A percentile compares a stretch with the other conserved stretches of the same genome.
These are phyloP conservation scores for Drosophila merina DNA, from an alignment of 2,888 invertebrate species.

Conservation along the genomic window DNA sequence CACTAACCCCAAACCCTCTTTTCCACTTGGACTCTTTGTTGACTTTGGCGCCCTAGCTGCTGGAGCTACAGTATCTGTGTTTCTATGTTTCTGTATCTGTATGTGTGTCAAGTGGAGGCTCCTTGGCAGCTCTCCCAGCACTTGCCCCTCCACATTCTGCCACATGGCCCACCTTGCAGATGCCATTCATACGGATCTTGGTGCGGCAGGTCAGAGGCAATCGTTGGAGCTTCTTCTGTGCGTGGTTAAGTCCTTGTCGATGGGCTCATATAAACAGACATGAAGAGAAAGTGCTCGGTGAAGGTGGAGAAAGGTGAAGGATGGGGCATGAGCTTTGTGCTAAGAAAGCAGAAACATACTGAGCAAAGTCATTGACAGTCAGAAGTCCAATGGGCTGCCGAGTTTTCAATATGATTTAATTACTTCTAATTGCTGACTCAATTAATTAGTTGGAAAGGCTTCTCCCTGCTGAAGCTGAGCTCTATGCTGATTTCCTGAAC, in stretches of 20 bases:
- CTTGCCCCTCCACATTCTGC: conserved; percentile 2
- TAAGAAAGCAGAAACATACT: background rate
- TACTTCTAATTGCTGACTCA: conserved; percentile 61
- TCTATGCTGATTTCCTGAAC: background rate
- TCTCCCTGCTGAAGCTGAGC: background rate
- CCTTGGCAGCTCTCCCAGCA: conserved; percentile 46
- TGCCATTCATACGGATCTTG: conserved; percentile 46
- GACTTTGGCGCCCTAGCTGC: conserved; percentile 59
- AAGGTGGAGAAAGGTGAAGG: conserved; percentile 1
- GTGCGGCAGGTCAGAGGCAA: conserved; percentile 62
- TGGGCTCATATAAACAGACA: conserved; percentile 58
- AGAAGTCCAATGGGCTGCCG: conserved; percentile 9
- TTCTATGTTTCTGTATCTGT: conserved; percentile 48
- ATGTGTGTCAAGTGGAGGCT: conserved; percentile 72
- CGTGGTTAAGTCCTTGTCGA: conserved; percentile 62
- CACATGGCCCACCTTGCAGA: conserved; percentile 4
- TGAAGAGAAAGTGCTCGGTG: conserved; percentile 4
- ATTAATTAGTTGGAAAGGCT: conserved; percentile 57
- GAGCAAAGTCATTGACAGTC: conserved; percentile 1
- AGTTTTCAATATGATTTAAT: conserved; percentile 72
- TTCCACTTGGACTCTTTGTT: conserved; percentile 57
- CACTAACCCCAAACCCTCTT: conserved; percentile 19
- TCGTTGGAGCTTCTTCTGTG: conserved; percentile 61
- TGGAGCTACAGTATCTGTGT: conserved; percentile 10
- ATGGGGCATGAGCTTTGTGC: background rate